These are phyloP conservation scores for Chalcis sispes DNA, from an alignment of 2,888 invertebrate genomes.

Conservation along the genomic window DNA sequence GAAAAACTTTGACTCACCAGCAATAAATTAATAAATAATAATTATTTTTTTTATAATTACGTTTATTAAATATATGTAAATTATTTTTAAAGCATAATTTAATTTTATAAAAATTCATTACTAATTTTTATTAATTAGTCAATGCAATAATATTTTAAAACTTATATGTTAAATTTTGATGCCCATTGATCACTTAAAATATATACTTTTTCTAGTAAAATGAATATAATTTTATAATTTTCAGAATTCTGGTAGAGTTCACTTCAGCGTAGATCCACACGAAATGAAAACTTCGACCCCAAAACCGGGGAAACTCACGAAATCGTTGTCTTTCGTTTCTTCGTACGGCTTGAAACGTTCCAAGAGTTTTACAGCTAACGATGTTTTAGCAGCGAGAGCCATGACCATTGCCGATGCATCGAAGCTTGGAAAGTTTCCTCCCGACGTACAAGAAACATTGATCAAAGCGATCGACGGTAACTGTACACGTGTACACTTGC, in stretches of 20 bases:
- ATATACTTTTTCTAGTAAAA: no score
- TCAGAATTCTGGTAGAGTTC: conserved; percentile 69
- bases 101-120: no score
- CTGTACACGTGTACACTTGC: background rate
- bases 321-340: conserved; percentile 73
- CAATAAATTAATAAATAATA: no score
- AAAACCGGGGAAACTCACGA: conserved; percentile 72
- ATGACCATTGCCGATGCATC: conserved; percentile 79
- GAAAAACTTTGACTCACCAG: no score
- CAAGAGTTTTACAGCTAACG: conserved; percentile 88
- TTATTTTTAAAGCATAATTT: no score
- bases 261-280: conserved; percentile 68
- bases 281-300: conserved; percentile 59
- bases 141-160: no score
- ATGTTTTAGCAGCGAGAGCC: conserved; percentile 82
- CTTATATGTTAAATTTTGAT: no score
- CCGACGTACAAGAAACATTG: conserved; percentile 85
- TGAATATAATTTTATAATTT: conserved; percentile 3
- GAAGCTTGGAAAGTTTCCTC: conserved; percentile 86
- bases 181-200: background rate
- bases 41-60: no score
- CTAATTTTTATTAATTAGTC: no score
- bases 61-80: no score
- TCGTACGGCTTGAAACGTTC: conserved; percentile 84
- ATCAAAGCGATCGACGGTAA: conserved; percentile 85